These are phyloP conservation scores for Trachurus trachurus DNA, from an alignment of 2,797 vertebrate genomes.

Conservation along the genomic window DNA sequence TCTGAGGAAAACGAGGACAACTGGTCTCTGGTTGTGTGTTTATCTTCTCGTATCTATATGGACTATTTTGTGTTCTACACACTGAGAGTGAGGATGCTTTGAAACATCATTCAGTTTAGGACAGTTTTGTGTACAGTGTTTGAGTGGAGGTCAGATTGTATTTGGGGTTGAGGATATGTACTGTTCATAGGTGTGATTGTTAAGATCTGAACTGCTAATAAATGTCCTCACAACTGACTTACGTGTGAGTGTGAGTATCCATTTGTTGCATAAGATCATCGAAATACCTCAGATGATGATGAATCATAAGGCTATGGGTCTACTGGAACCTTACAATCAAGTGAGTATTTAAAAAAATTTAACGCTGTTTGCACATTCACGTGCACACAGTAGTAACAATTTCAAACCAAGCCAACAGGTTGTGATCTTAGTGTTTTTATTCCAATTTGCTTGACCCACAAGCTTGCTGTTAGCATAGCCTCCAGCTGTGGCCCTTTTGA, in stretches of 20 bases:
- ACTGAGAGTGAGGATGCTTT: not conserved
- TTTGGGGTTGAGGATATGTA: too few relatives aligned
- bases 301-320: too few relatives aligned
- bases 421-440: constrained; percentile 57
- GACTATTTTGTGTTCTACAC: not conserved
- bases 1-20: not conserved
- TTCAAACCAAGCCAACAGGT: constrained; percentile 33
- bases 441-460: constrained; percentile 57
- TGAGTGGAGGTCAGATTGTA: not conserved
- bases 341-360: not conserved
- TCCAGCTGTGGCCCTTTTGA: constrained; percentile 69
- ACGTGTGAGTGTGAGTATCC: too few relatives aligned
- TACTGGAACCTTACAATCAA: not conserved
- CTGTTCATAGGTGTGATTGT: too few relatives aligned
- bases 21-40: not conserved
- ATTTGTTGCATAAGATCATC: not conserved
- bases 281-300: not conserved
- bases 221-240: too few relatives aligned
- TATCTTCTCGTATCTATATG: not conserved
- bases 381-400: not conserved
- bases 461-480: constrained; percentile 64
- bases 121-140: not conserved
- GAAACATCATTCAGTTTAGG: not conserved
- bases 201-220: too few relatives aligned
- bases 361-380: not conserved